Percentiles rank a stretch among this genome's conserved stretches.
Evolutionary conservation across 2,888 invertebrate genomes (phyloP).

Genomic region (Operophtera brumata): DNA sequence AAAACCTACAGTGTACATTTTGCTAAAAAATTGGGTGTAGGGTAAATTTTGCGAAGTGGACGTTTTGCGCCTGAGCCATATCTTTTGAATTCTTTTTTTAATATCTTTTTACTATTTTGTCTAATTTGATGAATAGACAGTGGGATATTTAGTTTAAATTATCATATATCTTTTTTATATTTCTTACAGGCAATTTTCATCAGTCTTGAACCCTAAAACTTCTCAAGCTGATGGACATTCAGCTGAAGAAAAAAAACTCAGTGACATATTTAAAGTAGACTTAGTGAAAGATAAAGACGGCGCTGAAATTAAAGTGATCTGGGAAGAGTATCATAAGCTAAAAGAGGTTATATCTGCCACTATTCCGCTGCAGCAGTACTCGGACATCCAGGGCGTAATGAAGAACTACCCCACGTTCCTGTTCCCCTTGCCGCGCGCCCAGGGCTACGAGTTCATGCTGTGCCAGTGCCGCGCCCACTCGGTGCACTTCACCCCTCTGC

Average conservation of each 20-base stretch:
- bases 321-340: slow-evolving; percentile 89
- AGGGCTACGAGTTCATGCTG: slow-evolving; percentile 93
- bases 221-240: slow-evolving; percentile 42
- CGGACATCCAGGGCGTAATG: slow-evolving; percentile 80
- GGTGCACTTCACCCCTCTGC: slow-evolving; percentile 91
- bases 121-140: too few relatives aligned
- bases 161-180: background rate
- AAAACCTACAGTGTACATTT: too few relatives aligned
- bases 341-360: slow-evolving; percentile 89
- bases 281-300: slow-evolving; percentile 85
- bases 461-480: slow-evolving; percentile 86
- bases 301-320: slow-evolving; percentile 87
- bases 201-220: slow-evolving; percentile 83
- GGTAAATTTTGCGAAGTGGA: too few relatives aligned
- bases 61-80: too few relatives aligned
- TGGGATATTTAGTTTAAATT: too few relatives aligned
- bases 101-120: too few relatives aligned
- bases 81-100: too few relatives aligned
- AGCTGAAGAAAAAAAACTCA: slow-evolving; percentile 75
- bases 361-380: slow-evolving; percentile 82
- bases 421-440: slow-evolving; percentile 88
- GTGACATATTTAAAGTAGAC: slow-evolving; percentile 89
- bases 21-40: too few relatives aligned
- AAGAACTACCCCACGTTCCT: slow-evolving; percentile 85
- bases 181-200: slow-evolving; percentile 81